Conservation (phyloP, 2,113 vertebrate species). For the Ptychochromis oligacanthus region DNA sequence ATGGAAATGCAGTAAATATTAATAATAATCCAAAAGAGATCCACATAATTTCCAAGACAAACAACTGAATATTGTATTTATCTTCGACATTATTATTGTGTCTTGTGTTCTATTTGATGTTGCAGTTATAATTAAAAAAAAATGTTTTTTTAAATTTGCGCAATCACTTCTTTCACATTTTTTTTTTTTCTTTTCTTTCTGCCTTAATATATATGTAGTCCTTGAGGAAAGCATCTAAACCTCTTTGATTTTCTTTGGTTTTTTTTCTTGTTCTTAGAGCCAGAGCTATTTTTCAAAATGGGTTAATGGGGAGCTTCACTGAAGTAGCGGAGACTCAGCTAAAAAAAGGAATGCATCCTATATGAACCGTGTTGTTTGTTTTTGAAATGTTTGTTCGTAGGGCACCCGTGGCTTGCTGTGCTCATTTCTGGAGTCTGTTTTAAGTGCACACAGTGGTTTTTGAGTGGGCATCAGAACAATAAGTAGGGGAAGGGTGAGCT, state of each 20-base stretch:
- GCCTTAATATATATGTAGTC: neutral
- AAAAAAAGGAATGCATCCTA: neutral
- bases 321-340: neutral
- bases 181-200: neutral
- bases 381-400: neutral
- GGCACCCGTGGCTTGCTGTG: neutral
- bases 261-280: neutral
- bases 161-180: neutral
- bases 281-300: slow-evolving; percentile 11
- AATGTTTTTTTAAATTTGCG: neutral
- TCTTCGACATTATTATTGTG: neutral
- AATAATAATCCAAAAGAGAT: neutral
- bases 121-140: neutral
- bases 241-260: slow-evolving; percentile 5
- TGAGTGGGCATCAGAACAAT: neutral
- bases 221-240: neutral
- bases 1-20: slow-evolving; percentile 19
- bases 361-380: slow-evolving; percentile 29
- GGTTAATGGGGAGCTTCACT: slow-evolving; percentile 26
- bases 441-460: neutral
- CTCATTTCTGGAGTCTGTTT: slow-evolving; percentile 23
- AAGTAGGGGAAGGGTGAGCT: neutral
- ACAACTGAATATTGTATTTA: neutral
- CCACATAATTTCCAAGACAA: neutral
- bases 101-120: neutral